Base-by-base conservation (phyloP, 2,113 vertebrate species). In the Nanorana parkeri region DNA sequence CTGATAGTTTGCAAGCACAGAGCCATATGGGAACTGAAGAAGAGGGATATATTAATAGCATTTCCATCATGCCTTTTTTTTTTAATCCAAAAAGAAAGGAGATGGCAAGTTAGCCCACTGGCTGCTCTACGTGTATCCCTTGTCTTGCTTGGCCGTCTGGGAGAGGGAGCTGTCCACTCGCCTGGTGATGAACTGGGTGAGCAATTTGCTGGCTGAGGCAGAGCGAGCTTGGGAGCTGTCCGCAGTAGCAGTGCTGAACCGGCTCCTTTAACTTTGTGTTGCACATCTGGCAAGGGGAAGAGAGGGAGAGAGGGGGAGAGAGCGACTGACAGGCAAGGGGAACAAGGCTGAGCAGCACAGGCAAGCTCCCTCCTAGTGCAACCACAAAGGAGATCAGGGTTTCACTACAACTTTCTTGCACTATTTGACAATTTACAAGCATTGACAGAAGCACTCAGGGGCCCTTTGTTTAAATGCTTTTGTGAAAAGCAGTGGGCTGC, bases 151-250 rank as follows among this genome's bases (percentile, higher is more conserved):
- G 0, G 58, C 21, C 15, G 26, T n/a, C 10, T 23, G 64, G 1
- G 60, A 71, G 75, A 56, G 28, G 78, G 23, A 83, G 86, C 60
- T 58, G 68, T 84, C 73, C 72, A 47, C 26, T 20, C 20, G 5
- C 20, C 24, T 20, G 58, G 58, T 66, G 74, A 65, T 78, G 81
- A 81, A 75, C 88, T 55, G 64, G 5, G 54, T 32, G 5, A 26
- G 52, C 26, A 3, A 32, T 19, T 15, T 51, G 58, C 24, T 60
- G 71, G 85, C 41, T 88, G 68, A 17, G 75, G 26, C 32, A 56
- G 52, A 47, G 29, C 29, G 16, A 78, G 41, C 26, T 15, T 28
- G 28, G 58, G 8, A 56, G 47, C 77, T 78, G 24, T 67, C 61
- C 20, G 15, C 19, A 11, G 17, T 29, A 54, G 0, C 68, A 5